Base-by-base conservation (phyloP, 2,888 invertebrate genomes). In the Selenia dentaria region DNA sequence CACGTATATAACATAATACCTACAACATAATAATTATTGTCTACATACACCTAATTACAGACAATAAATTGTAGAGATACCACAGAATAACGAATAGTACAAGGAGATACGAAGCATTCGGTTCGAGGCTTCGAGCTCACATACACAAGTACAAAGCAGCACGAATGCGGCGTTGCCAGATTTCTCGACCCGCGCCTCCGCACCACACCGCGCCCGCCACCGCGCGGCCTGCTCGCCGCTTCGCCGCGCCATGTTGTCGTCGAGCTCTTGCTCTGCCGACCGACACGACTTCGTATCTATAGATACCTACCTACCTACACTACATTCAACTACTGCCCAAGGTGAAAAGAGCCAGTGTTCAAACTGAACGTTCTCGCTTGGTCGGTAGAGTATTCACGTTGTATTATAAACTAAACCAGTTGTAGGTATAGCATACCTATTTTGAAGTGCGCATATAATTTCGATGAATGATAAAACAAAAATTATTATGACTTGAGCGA, bases 141-240 rank as follows among this genome's bases (percentile, higher is more conserved):
- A 59, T 53, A 54, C 52, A 60, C 60, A 57, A 57, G 57, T 51
- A 57, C 59, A 66, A 67, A 70, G 67, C 62, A 64, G 6, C 25
- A 8, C 54, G 70, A 57, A 54, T 73, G 76, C 67, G 61, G 44
- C 76, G 77, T 77, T 77, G 77, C 76, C 77, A 62, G 68, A 64
- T 69, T 69, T 70, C 71, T 59, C 64, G 59, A 57, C 59, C 64
- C 62, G 62, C 65, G 59, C 53, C 58, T 46, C 54, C 20, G 26
- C 48, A 38, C 52, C 50, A 35, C 50, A 11, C 52, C 55, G 38
- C 55, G 31, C 54, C 38, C 11, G 35, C 27, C 28, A 40, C 9
- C 44, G 37, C 48, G 43, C 39, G 47, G 26, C 41, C 36, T 47
- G 46, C 42, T 39, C 52, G 41, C 36, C 52, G 52, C 57, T 53